These are phyloP conservation scores for Drosophila pallidifrons DNA, from an alignment of 1,140 invertebrate species.

Conservation along the genomic window DNA sequence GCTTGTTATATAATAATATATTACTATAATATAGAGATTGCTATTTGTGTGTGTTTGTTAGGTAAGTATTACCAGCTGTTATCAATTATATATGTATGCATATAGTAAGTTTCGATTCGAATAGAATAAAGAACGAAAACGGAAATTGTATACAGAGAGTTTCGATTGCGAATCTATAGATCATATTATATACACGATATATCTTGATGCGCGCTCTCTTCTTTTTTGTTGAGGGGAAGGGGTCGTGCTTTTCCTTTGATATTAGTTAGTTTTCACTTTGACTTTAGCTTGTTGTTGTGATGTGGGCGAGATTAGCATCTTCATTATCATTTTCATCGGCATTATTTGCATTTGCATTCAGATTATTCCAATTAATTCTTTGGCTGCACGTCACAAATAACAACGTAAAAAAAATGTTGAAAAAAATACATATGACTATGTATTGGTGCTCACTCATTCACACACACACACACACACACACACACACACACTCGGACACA, in stretches of 20 bases:
- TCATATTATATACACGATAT: neutral
- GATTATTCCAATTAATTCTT: slow-evolving; percentile 11
- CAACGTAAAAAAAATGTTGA: slow-evolving; percentile 34
- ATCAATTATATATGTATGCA: slow-evolving; percentile 2
- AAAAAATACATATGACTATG: slow-evolving; percentile 33
- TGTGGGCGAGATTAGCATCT: slow-evolving; percentile 16
- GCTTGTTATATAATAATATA: slow-evolving; percentile 37
- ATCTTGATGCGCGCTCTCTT: neutral
- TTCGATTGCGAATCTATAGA: slow-evolving; percentile 1
- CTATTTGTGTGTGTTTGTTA: slow-evolving; percentile 34
- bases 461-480: slow-evolving; percentile 9
- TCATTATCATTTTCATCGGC: slow-evolving; percentile 25
- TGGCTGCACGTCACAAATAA: slow-evolving; percentile 33
- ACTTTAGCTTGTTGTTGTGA: slow-evolving; percentile 22
- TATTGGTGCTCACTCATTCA: slow-evolving; percentile 9
- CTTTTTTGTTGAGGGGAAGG: neutral
- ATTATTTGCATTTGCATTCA: slow-evolving; percentile 27
- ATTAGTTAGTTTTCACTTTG: slow-evolving; percentile 54
- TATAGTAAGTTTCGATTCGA: slow-evolving; percentile 20
- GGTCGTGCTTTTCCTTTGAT: neutral
- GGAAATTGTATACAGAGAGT: slow-evolving; percentile 38
- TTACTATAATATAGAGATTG: slow-evolving; percentile 35
- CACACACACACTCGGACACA: slow-evolving; percentile 23
- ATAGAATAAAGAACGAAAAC: slow-evolving; percentile 22
- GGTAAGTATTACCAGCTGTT: slow-evolving; percentile 46